A percentile compares a stretch with the other conserved stretches of the same genome.
These are phyloP conservation scores for Anastrepha ludens DNA, from an alignment of 1,140 invertebrate genomes.

Conservation along the genomic window DNA sequence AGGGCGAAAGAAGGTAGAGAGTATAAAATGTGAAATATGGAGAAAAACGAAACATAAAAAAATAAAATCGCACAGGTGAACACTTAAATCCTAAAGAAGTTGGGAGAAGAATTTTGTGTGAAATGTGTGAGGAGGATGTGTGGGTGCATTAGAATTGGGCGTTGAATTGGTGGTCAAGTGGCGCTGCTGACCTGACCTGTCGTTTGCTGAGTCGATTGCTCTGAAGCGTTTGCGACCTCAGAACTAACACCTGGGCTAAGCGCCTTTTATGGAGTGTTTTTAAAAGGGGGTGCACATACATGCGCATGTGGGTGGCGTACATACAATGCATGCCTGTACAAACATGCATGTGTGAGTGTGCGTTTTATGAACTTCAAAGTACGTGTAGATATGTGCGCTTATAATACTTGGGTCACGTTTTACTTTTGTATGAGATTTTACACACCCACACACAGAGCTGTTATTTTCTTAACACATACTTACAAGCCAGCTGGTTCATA, in stretches of 20 bases:
- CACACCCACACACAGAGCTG: neutral
- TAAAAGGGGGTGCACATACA: neutral
- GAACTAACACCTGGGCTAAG: slow-evolving; percentile 35
- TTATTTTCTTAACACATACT: neutral
- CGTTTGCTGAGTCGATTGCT: slow-evolving; percentile 14
- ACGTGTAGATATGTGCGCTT: neutral
- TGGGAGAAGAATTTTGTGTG: no score
- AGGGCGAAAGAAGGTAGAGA: neutral
- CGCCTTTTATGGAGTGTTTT: slow-evolving; percentile 16
- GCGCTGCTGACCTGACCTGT: slow-evolving; percentile 5
- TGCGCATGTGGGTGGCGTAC: neutral
- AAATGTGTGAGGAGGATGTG: neutral
- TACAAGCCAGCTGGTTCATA: neutral
- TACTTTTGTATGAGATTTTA: neutral
- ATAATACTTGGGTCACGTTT: neutral
- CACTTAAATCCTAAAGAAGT: neutral
- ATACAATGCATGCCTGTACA: neutral
- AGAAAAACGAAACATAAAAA: no score
- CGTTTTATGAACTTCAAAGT: neutral
- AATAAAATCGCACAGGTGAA: slow-evolving; percentile 22
- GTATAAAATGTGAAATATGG: neutral
- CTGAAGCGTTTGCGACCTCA: slow-evolving; percentile 38
- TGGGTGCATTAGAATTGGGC: neutral
- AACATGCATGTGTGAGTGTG: neutral
- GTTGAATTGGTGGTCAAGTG: slow-evolving; percentile 48